Base-by-base conservation (phyloP, 2,797 vertebrate species). In the Erithacus rubecula region DNA sequence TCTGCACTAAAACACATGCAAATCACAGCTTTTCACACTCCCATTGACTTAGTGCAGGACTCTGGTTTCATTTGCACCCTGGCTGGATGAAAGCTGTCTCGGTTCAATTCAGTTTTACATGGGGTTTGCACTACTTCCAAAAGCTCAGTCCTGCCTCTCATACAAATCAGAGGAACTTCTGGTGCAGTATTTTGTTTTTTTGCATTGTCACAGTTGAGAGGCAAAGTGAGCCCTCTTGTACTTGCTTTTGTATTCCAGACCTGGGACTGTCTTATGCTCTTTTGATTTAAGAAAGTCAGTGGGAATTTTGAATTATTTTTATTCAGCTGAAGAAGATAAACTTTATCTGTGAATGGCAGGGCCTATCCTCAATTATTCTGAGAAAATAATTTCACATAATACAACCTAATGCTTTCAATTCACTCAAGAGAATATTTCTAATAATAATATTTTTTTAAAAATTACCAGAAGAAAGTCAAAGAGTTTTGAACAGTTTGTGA, bases 1-100 rank as follows among this genome's bases (percentile, higher is more conserved):
- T 34, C 43, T 60, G 55, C 47, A 15, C 62, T 19, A 11, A 34
- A 29, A 0, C 19, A 26, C 18, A 0, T 1, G 12, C 0, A 0
- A 46, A 34, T 60, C 64, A n/a, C 32, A 62, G 41, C 32, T 59
- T 83, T 78, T 52, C 65, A 51, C 46, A 47, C n/a, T 62, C n/a
- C 34, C 20, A 3, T 1, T 29, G 67, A 64, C 10, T 30, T 24
- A 32, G 43, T 17, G 69, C 53, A 39, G 68, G 27, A 53, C 43
- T 49, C 60, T 8, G 49, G 18, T 49, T 84, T 83, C 60, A 24
- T 82, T 72, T 81, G 21, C 41, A 34, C n/a, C 11, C 67, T 49
- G 39, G 14, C 46, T 83, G 39, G 64, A 65, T 74, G 43, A 47
- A 47, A 68, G 62, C 4, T 29, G 3, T 27, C 39, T 78, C 32